phyloP scores from a whole-genome alignment of 2,888 invertebrate species.

The Xylota segnis region DNA sequence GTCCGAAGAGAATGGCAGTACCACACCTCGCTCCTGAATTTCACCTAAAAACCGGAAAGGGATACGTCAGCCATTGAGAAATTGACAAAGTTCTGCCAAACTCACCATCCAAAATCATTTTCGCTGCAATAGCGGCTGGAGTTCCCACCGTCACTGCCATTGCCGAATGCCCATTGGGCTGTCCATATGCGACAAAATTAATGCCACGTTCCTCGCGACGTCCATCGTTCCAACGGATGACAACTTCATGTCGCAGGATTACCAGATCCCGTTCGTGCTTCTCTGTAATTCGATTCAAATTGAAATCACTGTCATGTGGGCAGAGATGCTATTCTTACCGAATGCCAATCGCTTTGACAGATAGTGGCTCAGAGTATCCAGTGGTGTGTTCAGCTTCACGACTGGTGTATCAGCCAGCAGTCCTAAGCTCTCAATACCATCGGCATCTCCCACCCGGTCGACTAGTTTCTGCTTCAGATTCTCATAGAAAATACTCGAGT shows the following conservation, averaged over 20 bases:
- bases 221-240: conserved; percentile 96
- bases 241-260: conserved; percentile 96
- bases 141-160: conserved; percentile 98
- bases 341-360: conserved; percentile 92
- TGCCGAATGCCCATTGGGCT: conserved; percentile 93
- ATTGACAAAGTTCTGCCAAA: background rate
- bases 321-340: conserved; percentile 85
- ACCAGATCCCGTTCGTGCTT: conserved; percentile 96
- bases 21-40: conserved; percentile 97
- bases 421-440: conserved; percentile 94
- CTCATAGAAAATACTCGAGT: conserved; percentile 95
- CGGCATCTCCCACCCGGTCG: conserved; percentile 91
- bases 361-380: conserved; percentile 97
- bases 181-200: conserved; percentile 96
- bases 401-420: conserved; percentile 93
- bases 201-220: conserved; percentile 92
- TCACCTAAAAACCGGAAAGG: conserved; percentile 87
- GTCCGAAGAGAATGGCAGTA: conserved; percentile 95
- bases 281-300: conserved; percentile 84
- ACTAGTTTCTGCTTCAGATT: conserved; percentile 93
- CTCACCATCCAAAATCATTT: conserved; percentile 96
- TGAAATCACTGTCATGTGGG: conserved; percentile 3
- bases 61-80: too few species aligned
- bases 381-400: conserved; percentile 92
- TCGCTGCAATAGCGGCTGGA: conserved; percentile 97